Base-by-base conservation (phyloP, 2,797 vertebrate genomes). In the Bucorvus abyssinicus region DNA sequence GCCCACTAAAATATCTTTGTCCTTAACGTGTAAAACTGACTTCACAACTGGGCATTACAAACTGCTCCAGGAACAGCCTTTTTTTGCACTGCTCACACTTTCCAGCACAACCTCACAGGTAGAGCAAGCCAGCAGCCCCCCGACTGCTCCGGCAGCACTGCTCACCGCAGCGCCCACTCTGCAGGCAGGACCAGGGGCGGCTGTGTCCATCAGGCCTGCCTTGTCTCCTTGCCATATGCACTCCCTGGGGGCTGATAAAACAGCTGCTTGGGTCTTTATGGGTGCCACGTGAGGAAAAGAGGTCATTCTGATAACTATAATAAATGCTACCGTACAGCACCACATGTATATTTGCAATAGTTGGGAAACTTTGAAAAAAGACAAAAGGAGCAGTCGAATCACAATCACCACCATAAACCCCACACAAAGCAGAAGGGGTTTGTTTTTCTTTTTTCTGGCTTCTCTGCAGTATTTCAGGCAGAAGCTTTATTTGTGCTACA, bases 141-240 rank as follows among this genome's bases (percentile, higher is more conserved):
- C 5, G 12, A 8, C 14, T 4, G 29, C 42, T 34, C 59, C 2
- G 2, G 34, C 27, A 17, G 59, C 4, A 10, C 32, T 3, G 6
- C 40, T 40, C 42, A 40, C 13, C 1, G 1, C 1, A 12, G 20
- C 4, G 2, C 11, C 50, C 1, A 5, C 59, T 36, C 57, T 12
- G 52, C 3, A 11, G 56, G 56, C 34, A 17, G 47, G 30, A 38
- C 22, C 52, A 40, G n/a, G 0, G 29, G 10, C 29, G 42, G 57
- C 23, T 23, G 20, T 5, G 22, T 16, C 70, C 36, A 5, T 5
- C 22, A 14, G 14, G 20, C 17, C 22, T 19, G 30, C 7, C 6
- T 7, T 26, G 6, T 9, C 34, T 20, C 45, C 49, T 30, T 10
- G 13, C 55, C 70, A 36, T 2, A 12, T 0, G 5, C 34, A 9